Conservation (phyloP, 2,113 vertebrate species). For the Brienomyrus brachyistius region DNA sequence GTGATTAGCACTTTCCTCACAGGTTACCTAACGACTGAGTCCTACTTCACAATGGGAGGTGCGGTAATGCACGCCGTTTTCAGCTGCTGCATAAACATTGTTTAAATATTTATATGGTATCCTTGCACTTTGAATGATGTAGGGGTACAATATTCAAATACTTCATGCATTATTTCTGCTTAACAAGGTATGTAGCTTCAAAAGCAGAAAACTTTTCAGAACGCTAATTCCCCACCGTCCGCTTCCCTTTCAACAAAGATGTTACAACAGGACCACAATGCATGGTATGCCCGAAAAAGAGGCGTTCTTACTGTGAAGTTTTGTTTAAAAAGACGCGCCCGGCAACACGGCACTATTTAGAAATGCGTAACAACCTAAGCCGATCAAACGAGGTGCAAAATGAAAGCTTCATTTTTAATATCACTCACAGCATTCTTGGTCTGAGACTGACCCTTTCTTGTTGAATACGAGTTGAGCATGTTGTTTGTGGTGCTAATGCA, state of each 20-base stretch:
- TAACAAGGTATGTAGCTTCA: background rate
- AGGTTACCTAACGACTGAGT: background rate
- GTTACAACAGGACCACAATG: background rate
- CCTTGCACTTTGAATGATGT: background rate
- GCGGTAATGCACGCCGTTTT: background rate
- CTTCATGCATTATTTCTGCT: background rate
- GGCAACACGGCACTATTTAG: background rate
- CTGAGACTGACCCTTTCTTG: background rate
- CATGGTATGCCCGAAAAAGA: background rate
- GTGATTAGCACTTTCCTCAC: background rate
- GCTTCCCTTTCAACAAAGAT: background rate
- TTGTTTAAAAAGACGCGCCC: background rate
- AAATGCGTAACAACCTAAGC: background rate
- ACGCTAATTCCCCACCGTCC: background rate
- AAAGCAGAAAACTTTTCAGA: background rate
- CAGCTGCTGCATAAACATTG: background rate
- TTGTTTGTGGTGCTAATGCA: conserved; percentile 4
- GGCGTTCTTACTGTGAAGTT: background rate
- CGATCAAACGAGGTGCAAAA: background rate
- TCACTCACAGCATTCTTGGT: background rate
- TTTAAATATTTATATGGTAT: background rate
- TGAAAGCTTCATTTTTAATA: background rate
- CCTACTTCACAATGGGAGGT: background rate
- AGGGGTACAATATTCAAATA: background rate
- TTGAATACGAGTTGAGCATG: background rate